These are phyloP conservation scores for Acholoe squamosa DNA, from an alignment of 2,888 invertebrate species.

Conservation along the genomic window DNA sequence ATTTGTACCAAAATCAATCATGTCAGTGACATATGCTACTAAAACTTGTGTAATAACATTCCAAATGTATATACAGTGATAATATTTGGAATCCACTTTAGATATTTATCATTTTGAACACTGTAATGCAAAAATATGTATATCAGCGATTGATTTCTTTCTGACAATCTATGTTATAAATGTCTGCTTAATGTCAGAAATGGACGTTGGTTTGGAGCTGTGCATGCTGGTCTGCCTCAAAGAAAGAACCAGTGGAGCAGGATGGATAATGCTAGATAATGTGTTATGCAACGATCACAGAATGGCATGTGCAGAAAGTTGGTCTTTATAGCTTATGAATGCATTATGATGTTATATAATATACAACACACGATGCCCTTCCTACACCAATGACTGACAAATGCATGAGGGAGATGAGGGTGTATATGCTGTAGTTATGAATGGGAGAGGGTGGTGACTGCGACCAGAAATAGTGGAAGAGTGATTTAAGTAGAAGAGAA, in stretches of 20 bases:
- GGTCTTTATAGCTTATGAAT: slow-evolving; percentile 3
- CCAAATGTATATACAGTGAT: not conserved
- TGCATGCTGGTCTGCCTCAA: slow-evolving; percentile 1
- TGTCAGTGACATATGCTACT: not conserved
- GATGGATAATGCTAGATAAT: not conserved
- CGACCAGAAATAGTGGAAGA: not conserved
- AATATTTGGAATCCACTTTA: not conserved
- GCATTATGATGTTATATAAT: not conserved
- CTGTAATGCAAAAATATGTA: slow-evolving; percentile 35
- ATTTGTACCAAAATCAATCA: not conserved
- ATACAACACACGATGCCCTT: not conserved
- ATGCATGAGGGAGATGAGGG: slow-evolving; percentile 41
- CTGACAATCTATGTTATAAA: slow-evolving; percentile 11
- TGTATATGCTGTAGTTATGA: slow-evolving; percentile 3
- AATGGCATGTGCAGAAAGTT: slow-evolving; percentile 27
- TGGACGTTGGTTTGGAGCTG: slow-evolving; percentile 41
- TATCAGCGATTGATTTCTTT: not conserved
- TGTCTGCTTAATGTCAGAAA: not conserved
- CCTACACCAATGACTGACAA: slow-evolving; percentile 24
- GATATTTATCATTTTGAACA: not conserved
- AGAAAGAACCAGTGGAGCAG: not conserved
- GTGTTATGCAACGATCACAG: slow-evolving; percentile 46
- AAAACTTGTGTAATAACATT: not conserved
- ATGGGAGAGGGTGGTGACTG: not conserved
- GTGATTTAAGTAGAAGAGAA: not conserved